phyloP scores from a whole-genome alignment of 2,888 invertebrate species.

The Blomia tropicalis region DNA sequence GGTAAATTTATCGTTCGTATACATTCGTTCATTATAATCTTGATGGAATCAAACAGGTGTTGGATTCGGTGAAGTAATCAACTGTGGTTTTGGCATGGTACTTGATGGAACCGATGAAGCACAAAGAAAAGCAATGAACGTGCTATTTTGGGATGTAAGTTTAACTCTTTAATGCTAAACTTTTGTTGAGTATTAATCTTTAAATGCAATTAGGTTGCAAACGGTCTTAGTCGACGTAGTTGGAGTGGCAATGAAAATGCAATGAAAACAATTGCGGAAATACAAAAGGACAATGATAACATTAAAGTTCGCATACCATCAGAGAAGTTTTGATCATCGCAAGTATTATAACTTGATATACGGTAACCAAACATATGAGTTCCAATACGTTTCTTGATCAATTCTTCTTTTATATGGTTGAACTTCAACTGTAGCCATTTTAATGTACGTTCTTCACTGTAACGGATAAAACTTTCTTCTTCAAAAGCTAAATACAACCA shows the following conservation, averaged over 20 bases:
- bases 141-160: constrained; percentile 47
- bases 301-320: constrained; percentile 6
- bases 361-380: background rate
- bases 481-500: background rate
- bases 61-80: constrained; percentile 41
- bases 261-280: constrained; percentile 7
- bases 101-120: constrained; percentile 43
- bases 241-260: constrained; percentile 10
- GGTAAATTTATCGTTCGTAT: too few relatives aligned
- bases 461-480: constrained; percentile 11
- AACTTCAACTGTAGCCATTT: constrained; percentile 12
- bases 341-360: constrained; percentile 12
- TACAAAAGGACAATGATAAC: background rate
- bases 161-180: constrained; percentile 31
- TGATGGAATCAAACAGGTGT: constrained; percentile 18
- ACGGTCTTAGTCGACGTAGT: background rate
- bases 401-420: constrained; percentile 6
- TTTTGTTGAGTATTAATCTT: constrained; percentile 44
- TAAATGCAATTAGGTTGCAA: constrained; percentile 35
- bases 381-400: background rate
- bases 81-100: constrained; percentile 48
- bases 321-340: background rate
- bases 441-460: background rate
- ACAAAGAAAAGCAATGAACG: constrained; percentile 37
- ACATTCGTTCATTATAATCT: too few relatives aligned